These are phyloP conservation scores for Clinocottus analis DNA, from an alignment of 2,113 vertebrate genomes.

Conservation along the genomic window DNA sequence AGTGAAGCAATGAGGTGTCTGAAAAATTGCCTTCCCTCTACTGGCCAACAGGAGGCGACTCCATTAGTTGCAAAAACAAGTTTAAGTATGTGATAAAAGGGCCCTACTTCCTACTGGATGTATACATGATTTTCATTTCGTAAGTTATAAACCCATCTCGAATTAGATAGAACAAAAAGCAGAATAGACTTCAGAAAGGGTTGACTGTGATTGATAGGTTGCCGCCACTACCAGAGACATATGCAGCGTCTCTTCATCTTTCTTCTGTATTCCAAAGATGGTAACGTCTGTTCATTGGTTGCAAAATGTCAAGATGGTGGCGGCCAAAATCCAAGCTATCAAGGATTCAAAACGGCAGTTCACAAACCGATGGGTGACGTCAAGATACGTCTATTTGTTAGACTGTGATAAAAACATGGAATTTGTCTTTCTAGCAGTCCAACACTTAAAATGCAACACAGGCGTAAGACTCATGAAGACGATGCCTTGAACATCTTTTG, in stretches of 20 bases:
- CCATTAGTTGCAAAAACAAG: background rate
- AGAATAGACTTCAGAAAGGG: no score
- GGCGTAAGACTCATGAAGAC: slow-evolving; percentile 7
- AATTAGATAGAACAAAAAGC: background rate
- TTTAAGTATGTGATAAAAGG: background rate
- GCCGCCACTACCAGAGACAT: background rate
- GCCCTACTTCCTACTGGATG: background rate
- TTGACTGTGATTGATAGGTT: background rate
- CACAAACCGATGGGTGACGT: background rate
- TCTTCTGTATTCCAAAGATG: background rate
- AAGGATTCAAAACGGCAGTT: background rate
- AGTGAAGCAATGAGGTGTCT: background rate
- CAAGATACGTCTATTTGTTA: background rate
- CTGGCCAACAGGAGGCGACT: background rate
- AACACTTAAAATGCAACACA: slow-evolving; percentile 14
- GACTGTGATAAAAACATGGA: background rate
- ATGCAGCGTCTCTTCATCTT: background rate
- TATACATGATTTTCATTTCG: background rate
- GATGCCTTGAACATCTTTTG: background rate
- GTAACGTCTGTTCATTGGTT: background rate
- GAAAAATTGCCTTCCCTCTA: background rate
- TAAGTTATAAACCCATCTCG: background rate
- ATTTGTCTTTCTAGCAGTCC: slow-evolving; percentile 8
- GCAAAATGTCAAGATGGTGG: background rate
- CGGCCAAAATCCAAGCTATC: no score